Evolutionary conservation across 2,797 vertebrate species (phyloP), one percentile per base, ranked within the genome.

Genomic region (Lithobates sylvaticus): DNA sequence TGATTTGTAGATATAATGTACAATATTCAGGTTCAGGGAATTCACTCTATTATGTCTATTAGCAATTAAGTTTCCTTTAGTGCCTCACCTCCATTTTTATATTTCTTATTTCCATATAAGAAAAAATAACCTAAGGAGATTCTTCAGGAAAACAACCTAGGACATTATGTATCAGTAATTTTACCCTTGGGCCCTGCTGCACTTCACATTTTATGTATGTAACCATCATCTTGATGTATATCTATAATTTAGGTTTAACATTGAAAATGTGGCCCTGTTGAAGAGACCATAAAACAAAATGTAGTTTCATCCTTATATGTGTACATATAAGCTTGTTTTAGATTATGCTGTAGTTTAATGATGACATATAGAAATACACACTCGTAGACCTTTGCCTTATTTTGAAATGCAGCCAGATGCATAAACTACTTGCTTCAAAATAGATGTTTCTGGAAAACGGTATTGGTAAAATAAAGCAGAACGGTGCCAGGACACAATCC

Each of bases 221-320:
- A 82, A 82, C 79, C 64, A 82, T 82, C 72, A 86, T 77, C 64
- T 71, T 71, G 73, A 86, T 82, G 44, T 65, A 86, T 70, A 34
- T 12, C 79, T 72, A 70, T 77, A 86, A 86, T 86, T 77, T 82
- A 86, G 67, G 26, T 77, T 82, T 86, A 86, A 86, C 73, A 77
- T 42, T 77, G 79, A 86, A 86, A 86, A 81, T 44, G 71, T 71
- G 76, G 65, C 34, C 47, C 73, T 47, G 26, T 86, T 81, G 54
- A 72, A 76, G 39, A 74, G 12, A 70, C 54, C 50, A 77, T 82
- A 86, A 86, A 86, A 77, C 64, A n/a, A 44, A 86, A 76, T 86
- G 50, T 70, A 86, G 39, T 32, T 75, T 80, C 50, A 34, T 61
- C 78, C 72, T 74, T 73, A 80, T 80, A 85, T 85, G 61, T 58